Evolutionary conservation across 2,888 invertebrate genomes (phyloP).

Genomic region (Mythimna lalbum): DNA sequence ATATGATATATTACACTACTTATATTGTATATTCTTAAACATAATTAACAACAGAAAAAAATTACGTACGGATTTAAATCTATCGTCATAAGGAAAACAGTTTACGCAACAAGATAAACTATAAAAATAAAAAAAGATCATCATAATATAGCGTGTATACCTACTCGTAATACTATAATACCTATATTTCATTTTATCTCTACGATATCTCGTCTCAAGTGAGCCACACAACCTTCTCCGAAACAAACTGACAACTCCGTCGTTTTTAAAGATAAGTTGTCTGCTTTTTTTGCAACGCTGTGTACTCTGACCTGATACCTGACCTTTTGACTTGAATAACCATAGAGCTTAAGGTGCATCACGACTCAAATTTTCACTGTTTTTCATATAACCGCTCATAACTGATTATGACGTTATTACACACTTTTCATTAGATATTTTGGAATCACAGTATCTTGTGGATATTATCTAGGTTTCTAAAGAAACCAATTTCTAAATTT

Average conservation of each 20-base stretch:
- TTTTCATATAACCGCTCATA: too few relatives aligned
- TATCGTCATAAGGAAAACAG: neutral
- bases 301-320: neutral
- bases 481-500: too few relatives aligned
- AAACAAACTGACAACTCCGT: neutral
- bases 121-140: slow-evolving; percentile 5
- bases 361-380: too few relatives aligned
- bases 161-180: too few relatives aligned
- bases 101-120: neutral
- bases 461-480: too few relatives aligned
- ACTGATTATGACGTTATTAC: too few relatives aligned
- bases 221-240: slow-evolving; percentile 1
- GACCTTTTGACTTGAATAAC: neutral
- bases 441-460: too few relatives aligned
- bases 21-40: too few relatives aligned
- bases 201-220: slow-evolving; percentile 20
- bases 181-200: slow-evolving; percentile 16
- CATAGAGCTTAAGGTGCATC: slow-evolving; percentile 1
- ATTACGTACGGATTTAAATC: too few relatives aligned
- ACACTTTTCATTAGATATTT: too few relatives aligned
- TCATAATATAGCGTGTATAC: neutral
- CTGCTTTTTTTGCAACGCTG: neutral
- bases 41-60: too few relatives aligned
- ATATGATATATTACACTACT: too few relatives aligned
- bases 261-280: neutral